Base-by-base conservation (phyloP, 2,113 vertebrate genomes). In the Lonchura striata region DNA sequence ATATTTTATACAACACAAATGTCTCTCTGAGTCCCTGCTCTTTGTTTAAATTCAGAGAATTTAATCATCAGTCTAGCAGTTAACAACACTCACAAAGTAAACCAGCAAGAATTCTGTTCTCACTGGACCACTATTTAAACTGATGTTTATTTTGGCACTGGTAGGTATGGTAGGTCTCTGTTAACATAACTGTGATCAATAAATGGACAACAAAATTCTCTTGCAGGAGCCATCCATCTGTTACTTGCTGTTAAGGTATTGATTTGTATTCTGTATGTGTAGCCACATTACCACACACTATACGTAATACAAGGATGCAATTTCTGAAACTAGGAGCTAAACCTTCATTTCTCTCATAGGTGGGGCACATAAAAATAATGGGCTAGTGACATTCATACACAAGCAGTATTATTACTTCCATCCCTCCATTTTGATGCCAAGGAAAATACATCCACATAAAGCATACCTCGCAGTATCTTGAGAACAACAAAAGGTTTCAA, bases 201-300 rank as follows among this genome's bases (percentile, higher is more conserved):
- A 96, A 96, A 97, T 19, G 63, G 78, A 94, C 93, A 95, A 93
- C 53, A 91, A 91, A 94, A 90, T 86, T 83, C 46, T 44, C 80
- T 53, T 33, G 11, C 65, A 54, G 86, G 88, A 90, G 60, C 72
- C 69, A 70, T 93, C 95, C 94, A 95, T 94, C 82, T 96, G 94
- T 87, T 96, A 90, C 74, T 96, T 74, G 31, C 46, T 59, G 54
- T 65, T 80, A 82, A 97, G 70, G 75, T 84, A 93, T 63, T 70
- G 86, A 96, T 96, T 95, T 93, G 84, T 47, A 86, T 94, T 94
- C 94, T 76, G 86, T n/a, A 52, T 2, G 4, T 90, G 87, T 70
- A 95, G 56, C 63, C 74, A 60, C 69, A 80, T 94, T 94, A 96
- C 23, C 60, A 60, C 30, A 76, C 68, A 95, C 95, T 93, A 96